Evolutionary conservation across 2,888 invertebrate species (phyloP), one percentile per base, ranked within the genome.

Genomic region (Teinopalpus imperialis): DNA sequence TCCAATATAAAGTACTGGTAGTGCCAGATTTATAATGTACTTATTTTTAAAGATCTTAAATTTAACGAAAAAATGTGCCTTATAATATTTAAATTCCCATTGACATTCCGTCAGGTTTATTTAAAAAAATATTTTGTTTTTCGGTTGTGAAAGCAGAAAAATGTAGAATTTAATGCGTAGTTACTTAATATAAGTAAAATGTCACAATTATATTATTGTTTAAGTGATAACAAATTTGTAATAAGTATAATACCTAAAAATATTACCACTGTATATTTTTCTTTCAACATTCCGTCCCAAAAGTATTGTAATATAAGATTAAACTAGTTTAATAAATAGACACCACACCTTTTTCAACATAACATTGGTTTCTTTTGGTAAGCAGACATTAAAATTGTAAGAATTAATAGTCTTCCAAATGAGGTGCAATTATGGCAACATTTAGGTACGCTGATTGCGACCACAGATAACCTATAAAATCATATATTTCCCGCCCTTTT

Each of bases 201-300:
- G 63, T 64, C 63, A 66, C 69, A 69, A 66, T 66, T 51, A 63
- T 70, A 66, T 68, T 67, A 73, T 63, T 56, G 46, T 42, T 44
- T 39, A 51, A 43, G 51, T 18, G 27, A 46, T 41, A 53, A 59
- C 58, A 51, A 52, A 26, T 35, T 41, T 52, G 51, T 53, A 50
- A 51, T 54, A 53, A 39, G 32, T 39, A 32, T 31, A 37, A 37
- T 31, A 37, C 31, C 20, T 32, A 26, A 30, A 23, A 32, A 34
- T 31, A 32, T 26, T 29, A 45, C 32, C 29, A 40, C 18, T 40
- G 52, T 48, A 34, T 23, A 45, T 52, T 52, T 51, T 49, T 61
- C 35, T 50, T 57, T 65, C 64, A 69, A 74, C 66, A 74, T 74
- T 83, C 83, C 83, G 83, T 83, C 82, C 82, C 59, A 63, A 69